These are phyloP conservation scores for Drosophila atripex DNA, from an alignment of 2,888 invertebrate genomes.

Conservation along the genomic window DNA sequence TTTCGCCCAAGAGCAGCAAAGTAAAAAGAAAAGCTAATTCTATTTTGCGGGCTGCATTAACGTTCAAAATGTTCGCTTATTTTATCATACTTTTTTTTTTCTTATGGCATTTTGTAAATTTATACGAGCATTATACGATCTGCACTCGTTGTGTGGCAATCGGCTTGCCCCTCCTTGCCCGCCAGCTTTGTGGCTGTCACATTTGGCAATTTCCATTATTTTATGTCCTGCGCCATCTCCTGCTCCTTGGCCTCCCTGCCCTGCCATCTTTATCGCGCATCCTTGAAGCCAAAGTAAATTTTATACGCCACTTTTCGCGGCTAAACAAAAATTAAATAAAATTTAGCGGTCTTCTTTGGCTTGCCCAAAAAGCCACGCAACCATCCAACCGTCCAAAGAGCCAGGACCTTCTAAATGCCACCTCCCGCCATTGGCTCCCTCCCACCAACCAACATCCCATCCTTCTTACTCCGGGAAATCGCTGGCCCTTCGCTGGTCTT, in stretches of 20 bases:
- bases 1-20: constrained; percentile 24
- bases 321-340: constrained; percentile 79
- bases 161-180: neutral
- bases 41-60: constrained; percentile 76
- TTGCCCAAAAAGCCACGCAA: constrained; percentile 33
- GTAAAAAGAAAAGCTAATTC: constrained; percentile 66
- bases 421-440: constrained; percentile 5
- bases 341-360: constrained; percentile 76
- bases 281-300: constrained; percentile 78
- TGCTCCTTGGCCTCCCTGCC: neutral
- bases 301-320: constrained; percentile 79
- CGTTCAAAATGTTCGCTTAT: constrained; percentile 54
- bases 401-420: constrained; percentile 4
- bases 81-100: constrained; percentile 12
- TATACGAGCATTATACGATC: constrained; percentile 77
- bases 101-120: constrained; percentile 66
- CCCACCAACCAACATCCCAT: neutral
- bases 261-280: constrained; percentile 38
- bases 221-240: constrained; percentile 65
- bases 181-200: constrained; percentile 77
- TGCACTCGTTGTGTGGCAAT: constrained; percentile 45
- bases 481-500: constrained; percentile 1
- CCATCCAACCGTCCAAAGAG: constrained; percentile 20
- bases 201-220: constrained; percentile 80
- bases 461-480: constrained; percentile 15